Evolutionary conservation across 2,797 vertebrate species (phyloP), one percentile per base, ranked within the genome.

Genomic region (Spinus pinus): DNA sequence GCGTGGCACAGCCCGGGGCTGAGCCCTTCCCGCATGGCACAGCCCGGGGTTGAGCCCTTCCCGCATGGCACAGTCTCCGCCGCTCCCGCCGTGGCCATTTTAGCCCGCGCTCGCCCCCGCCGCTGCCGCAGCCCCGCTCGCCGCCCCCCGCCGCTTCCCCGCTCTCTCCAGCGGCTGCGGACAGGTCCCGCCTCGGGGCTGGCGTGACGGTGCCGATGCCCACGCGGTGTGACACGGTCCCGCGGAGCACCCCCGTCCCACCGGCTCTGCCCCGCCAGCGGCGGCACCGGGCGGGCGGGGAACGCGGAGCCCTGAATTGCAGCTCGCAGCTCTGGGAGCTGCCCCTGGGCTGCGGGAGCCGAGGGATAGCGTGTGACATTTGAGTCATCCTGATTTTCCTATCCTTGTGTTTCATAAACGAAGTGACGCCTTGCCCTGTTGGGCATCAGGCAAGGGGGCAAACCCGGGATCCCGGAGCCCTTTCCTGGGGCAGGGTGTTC

Each of bases 11-110:
- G 47, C 24, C 3, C 23, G 46, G 23, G 46, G 23, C 5, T 47
- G 46, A 47, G 23, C 46, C 46, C 23, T 14, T 24, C 24, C 46
- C 41, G 41, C 44, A 21, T 23, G 44, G 44, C 44, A 22, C 23
- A 47, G 46, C 46, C 16, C 12, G 23, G 23, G 14, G 9, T 9
- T 25, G 8, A 49, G 25, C 24, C 25, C 9, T 27, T 15, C 25
- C 24, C 28, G 28, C 28, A 1, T 13, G 51, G 51, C 51, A 53
- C 30, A 31, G 51, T 12, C 51, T 17, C 51, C 51, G 51, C 30
- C 51, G 19, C 19, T 53, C 87, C 60, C 50, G 41, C 4, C 37
- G 47, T 46, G 89, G 86, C 88, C 75, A 93, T 78, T 61, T 85
- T 39, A 66, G 47, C 80, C 71, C 27, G 25, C 64, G 6, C 71